These are phyloP conservation scores for Drosophila lacicola DNA, from an alignment of 2,888 invertebrate species.

Conservation along the genomic window DNA sequence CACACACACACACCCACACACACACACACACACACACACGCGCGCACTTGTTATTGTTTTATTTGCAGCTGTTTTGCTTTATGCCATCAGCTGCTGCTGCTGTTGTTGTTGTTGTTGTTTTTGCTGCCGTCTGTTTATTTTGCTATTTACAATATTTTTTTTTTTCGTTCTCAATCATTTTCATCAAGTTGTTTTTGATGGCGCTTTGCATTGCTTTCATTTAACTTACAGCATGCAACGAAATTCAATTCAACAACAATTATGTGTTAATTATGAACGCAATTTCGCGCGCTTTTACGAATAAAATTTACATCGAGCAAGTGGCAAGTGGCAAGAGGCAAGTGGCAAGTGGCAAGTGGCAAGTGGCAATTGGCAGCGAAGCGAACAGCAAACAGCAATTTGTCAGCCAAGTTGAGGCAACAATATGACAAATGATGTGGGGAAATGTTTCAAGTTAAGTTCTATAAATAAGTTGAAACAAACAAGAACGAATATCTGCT, in stretches of 20 bases:
- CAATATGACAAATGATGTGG: conserved; percentile 7
- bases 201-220: conserved; percentile 11
- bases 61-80: conserved; percentile 20
- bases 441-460: background rate
- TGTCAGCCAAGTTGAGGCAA: conserved; percentile 12
- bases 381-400: conserved; percentile 19
- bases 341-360: conserved; percentile 2
- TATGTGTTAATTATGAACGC: conserved; percentile 42
- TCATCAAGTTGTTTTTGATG: conserved; percentile 37
- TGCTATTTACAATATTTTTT: conserved; percentile 58
- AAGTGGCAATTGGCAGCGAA: conserved; percentile 4
- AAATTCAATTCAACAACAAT: conserved; percentile 29
- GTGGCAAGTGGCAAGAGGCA: background rate
- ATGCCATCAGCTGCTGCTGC: conserved; percentile 19
- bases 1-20: conserved; percentile 9
- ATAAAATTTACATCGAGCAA: conserved; percentile 12
- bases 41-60: background rate
- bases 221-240: conserved; percentile 1
- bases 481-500: background rate
- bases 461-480: background rate
- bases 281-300: conserved; percentile 23
- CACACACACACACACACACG: conserved; percentile 12
- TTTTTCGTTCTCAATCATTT: conserved; percentile 32
- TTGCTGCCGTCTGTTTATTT: conserved; percentile 41
- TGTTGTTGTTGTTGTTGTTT: conserved; percentile 21